Base-by-base conservation (phyloP, 2,888 invertebrate species). In the Mylabris sibirica region DNA sequence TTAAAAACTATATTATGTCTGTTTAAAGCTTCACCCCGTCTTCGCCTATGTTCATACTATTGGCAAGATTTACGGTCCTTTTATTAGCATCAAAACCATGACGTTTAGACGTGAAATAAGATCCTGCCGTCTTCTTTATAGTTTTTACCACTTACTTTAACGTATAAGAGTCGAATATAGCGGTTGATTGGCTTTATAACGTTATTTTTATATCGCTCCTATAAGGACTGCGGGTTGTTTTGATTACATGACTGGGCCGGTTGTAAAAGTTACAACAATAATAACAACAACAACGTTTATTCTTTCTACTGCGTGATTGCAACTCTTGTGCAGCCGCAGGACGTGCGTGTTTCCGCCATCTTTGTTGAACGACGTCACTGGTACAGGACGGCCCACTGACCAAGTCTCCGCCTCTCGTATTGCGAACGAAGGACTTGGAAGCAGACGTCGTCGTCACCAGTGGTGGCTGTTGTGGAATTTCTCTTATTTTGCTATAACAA, bases 311-410 rank as follows among this genome's bases (percentile, higher is more conserved):
- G 24, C 68, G 72, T 72, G 75, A 76, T 70, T 78, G 76, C 77
- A 78, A 76, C 73, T 76, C 74, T 67, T 69, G 73, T 75, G 74
- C 74, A 72, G 67, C 74, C 73, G 74, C 75, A 74, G 75, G 75
- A 73, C 73, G 75, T 77, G 77, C 77, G 76, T 77, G 77, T 69
- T 73, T 77, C 82, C 87, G 87, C 87, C 87, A 87, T 87, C 87
- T 87, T 87, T 85, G 84, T 82, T 82, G 79, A 44, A 82, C 85
- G 84, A 86, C 87, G 86, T 87, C 86, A 87, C 85, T 85, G 84
- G 82, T 83, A 82, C 84, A 85, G 85, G 83, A 87, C 87, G 84
- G 85, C 87, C 87, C 86, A 86, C 86, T 84, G 85, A 77, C 78
- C 82, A 80, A 84, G 84, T 81, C 87, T 86, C 87, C 87, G 85